Percentiles rank a stretch among this genome's conserved stretches.
These are phyloP conservation scores for Eira barbara DNA, from an alignment of 2,113 vertebrate species.

Conservation along the genomic window DNA sequence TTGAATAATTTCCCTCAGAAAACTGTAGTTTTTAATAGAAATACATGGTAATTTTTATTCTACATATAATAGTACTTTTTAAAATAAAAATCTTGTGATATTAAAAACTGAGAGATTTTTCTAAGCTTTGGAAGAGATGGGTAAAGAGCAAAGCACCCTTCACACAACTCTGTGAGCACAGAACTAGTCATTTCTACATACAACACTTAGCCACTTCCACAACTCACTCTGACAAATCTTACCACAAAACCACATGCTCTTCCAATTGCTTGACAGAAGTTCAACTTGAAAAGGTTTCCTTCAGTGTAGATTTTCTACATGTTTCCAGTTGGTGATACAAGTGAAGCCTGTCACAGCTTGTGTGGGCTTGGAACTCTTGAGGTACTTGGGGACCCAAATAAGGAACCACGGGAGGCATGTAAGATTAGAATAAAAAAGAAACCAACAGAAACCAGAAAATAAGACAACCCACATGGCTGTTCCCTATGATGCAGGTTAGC, in stretches of 20 bases:
- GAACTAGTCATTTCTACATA: neutral
- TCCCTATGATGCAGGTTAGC: neutral
- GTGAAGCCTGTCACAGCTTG: neutral
- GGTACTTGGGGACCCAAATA: neutral
- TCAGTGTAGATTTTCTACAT: slow-evolving; percentile 40
- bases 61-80: neutral
- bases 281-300: slow-evolving; percentile 62
- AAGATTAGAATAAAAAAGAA: neutral
- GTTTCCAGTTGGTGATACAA: slow-evolving; percentile 39
- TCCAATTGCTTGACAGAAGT: slow-evolving; percentile 59
- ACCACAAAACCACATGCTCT: slow-evolving; percentile 72
- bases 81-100: neutral
- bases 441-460: neutral
- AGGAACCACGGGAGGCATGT: neutral
- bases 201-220: slow-evolving; percentile 57
- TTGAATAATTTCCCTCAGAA: neutral
- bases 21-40: neutral
- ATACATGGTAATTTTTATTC: neutral
- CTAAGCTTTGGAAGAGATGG: neutral
- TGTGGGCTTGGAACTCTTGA: neutral
- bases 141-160: neutral
- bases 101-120: neutral
- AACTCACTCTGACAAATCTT: slow-evolving; percentile 56
- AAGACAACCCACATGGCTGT: accelerated
- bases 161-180: neutral